Evolutionary conservation across 2,113 vertebrate species (phyloP).

Genomic region (Syngnathus typhle): DNA sequence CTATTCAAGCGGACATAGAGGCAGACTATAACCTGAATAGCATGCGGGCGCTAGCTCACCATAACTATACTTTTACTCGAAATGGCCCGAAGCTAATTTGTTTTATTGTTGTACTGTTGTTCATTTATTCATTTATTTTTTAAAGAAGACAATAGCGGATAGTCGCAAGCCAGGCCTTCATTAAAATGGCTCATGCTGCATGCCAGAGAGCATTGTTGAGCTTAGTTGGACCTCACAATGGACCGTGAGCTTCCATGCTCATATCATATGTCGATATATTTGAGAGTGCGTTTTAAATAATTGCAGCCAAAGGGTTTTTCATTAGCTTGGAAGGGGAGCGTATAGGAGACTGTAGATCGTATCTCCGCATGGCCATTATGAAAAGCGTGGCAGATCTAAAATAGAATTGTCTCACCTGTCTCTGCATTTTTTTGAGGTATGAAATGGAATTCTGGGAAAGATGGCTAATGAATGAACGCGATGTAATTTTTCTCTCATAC

Average conservation of each 20-base stretch:
- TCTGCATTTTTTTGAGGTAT: constrained; percentile 40
- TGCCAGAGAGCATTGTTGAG: constrained; percentile 38
- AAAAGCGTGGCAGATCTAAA: constrained; percentile 29
- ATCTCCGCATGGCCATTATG: constrained; percentile 29
- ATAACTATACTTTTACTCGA: too few relatives aligned
- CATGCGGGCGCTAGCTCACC: too few relatives aligned
- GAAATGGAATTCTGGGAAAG: constrained; percentile 1
- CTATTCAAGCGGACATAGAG: too few relatives aligned
- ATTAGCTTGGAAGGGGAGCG: constrained; percentile 29
- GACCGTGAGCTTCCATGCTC: constrained; percentile 29
- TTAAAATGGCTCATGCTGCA: constrained; percentile 22
- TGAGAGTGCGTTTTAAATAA: constrained; percentile 22
- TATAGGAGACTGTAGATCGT: constrained; percentile 32
- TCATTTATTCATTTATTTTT: not conserved
- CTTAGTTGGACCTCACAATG: constrained; percentile 53
- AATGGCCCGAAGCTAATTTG: too few relatives aligned
- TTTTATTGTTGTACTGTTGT: too few relatives aligned
- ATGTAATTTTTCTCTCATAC: constrained; percentile 39
- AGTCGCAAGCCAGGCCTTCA: constrained; percentile 25
- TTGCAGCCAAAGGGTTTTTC: constrained; percentile 42
- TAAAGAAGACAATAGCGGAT: constrained; percentile 25
- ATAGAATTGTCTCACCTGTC: constrained; percentile 39
- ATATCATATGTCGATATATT: constrained; percentile 54
- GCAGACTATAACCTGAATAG: too few relatives aligned
- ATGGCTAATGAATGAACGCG: constrained; percentile 33